A percentile compares a stretch with the other conserved stretches of the same genome.
Evolutionary conservation across 1,140 invertebrate species (phyloP).

Genomic region (Trinorchestia longiramus): DNA sequence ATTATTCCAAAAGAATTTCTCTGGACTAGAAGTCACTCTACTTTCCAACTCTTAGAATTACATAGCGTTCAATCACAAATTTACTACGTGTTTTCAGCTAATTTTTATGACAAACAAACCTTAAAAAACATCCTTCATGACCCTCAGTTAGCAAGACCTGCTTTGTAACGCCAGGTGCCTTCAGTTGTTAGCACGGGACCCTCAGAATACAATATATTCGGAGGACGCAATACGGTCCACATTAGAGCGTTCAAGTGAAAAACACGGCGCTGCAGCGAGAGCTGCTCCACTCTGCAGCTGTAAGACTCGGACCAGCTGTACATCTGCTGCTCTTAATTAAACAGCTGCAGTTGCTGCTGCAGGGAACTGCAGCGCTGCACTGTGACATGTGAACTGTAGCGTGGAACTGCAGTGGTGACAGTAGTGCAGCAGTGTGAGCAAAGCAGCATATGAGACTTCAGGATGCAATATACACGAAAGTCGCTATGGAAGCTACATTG

Average conservation of each 20-base stretch:
- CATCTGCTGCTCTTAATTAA: background rate
- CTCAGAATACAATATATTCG: background rate
- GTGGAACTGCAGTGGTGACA: background rate
- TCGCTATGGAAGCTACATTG: background rate
- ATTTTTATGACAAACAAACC: no score
- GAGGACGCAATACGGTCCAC: background rate
- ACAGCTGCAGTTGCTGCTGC: slow-evolving; percentile 4
- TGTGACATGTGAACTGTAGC: background rate
- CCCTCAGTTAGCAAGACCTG: no score
- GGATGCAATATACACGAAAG: background rate
- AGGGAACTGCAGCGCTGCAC: background rate
- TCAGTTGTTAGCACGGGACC: no score
- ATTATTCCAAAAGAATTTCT: no score
- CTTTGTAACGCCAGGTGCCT: no score
- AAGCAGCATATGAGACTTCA: background rate
- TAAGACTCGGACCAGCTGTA: background rate
- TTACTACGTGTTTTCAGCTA: no score
- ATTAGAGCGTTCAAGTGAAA: background rate
- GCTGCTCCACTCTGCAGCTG: background rate
- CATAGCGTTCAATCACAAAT: no score
- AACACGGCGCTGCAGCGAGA: background rate
- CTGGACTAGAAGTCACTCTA: no score
- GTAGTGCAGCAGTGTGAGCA: background rate
- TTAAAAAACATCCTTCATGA: no score
- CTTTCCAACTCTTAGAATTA: no score